A percentile compares a stretch with the other conserved stretches of the same genome.
phyloP scores from a whole-genome alignment of 2,797 vertebrate species.

The Pempheris klunzingeri region DNA sequence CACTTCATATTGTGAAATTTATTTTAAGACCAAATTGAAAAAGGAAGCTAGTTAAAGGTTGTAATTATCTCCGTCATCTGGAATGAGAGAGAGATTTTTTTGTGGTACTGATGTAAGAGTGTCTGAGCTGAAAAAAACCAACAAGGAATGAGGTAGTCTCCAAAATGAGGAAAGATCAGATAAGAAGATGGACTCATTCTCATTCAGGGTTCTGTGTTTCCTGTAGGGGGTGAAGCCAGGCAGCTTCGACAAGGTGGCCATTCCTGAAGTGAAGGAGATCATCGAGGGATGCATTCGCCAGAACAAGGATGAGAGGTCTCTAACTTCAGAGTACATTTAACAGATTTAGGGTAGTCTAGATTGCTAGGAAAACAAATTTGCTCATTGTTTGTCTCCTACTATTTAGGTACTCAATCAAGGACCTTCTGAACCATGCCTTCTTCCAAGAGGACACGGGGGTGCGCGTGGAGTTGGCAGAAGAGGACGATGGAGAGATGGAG shows the following conservation, averaged over 20 bases:
- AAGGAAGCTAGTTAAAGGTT: slow-evolving; percentile 7
- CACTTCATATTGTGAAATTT: background rate
- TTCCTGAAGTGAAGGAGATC: slow-evolving; percentile 99
- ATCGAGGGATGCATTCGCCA: slow-evolving; percentile 99
- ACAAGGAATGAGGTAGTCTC: background rate
- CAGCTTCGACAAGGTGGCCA: slow-evolving; percentile 99
- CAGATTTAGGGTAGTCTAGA: background rate
- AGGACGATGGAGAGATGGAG: slow-evolving; percentile 97
- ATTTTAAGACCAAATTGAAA: slow-evolving; percentile 9
- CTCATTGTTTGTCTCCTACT: slow-evolving; percentile 25
- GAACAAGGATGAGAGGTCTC: slow-evolving; percentile 97
- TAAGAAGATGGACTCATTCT: slow-evolving; percentile 48
- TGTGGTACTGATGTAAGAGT: background rate
- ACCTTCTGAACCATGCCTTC: slow-evolving; percentile 98
- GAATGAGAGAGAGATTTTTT: background rate
- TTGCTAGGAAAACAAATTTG: slow-evolving; percentile 7
- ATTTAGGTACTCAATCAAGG: slow-evolving; percentile 96
- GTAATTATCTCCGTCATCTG: background rate
- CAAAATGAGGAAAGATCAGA: slow-evolving; percentile 22
- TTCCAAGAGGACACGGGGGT: slow-evolving; percentile 99
- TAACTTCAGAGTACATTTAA: background rate
- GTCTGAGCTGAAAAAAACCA: slow-evolving; percentile 5
- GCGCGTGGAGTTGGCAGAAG: slow-evolving; percentile 97
- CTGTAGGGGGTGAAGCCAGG: slow-evolving; percentile 97
- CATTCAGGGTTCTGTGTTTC: slow-evolving; percentile 81